phyloP scores from a whole-genome alignment of 2,113 vertebrate species.

The Rhinolophus sinicus region DNA sequence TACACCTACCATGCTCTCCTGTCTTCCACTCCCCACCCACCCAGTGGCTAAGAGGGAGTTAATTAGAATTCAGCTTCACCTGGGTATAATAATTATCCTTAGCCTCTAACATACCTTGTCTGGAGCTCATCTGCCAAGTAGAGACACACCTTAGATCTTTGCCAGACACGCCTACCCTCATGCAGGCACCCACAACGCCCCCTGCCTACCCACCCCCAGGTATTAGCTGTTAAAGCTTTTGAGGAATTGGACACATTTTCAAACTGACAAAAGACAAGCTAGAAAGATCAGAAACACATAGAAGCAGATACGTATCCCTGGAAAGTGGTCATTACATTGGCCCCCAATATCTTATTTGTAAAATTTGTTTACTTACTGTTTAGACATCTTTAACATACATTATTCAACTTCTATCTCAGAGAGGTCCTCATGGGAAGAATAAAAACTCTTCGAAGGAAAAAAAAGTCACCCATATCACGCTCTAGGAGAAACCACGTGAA shows the following conservation, averaged over 20 bases:
- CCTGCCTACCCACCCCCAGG: not conserved
- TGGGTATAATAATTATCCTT: not conserved
- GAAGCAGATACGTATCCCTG: not conserved
- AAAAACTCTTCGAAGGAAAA: not conserved
- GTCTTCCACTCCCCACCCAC: not conserved
- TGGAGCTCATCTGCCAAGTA: not conserved
- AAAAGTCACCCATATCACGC: not conserved
- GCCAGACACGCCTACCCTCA: not conserved
- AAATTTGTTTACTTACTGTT: not conserved
- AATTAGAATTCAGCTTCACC: conserved; percentile 58
- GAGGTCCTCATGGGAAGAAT: not conserved
- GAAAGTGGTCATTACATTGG: not conserved
- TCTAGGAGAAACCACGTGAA: not conserved
- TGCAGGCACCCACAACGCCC: not conserved
- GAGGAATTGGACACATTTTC: not conserved
- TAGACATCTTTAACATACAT: not conserved
- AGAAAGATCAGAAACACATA: not conserved
- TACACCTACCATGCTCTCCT: not conserved
- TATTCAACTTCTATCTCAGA: not conserved
- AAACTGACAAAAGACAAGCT: not conserved
- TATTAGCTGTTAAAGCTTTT: not conserved
- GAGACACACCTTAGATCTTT: not conserved
- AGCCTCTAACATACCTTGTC: not conserved
- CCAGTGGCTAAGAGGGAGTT: conserved; percentile 9
- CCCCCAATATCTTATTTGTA: not conserved